Evolutionary conservation across 2,888 invertebrate species (phyloP).

Genomic region (Lithosia quadra): DNA sequence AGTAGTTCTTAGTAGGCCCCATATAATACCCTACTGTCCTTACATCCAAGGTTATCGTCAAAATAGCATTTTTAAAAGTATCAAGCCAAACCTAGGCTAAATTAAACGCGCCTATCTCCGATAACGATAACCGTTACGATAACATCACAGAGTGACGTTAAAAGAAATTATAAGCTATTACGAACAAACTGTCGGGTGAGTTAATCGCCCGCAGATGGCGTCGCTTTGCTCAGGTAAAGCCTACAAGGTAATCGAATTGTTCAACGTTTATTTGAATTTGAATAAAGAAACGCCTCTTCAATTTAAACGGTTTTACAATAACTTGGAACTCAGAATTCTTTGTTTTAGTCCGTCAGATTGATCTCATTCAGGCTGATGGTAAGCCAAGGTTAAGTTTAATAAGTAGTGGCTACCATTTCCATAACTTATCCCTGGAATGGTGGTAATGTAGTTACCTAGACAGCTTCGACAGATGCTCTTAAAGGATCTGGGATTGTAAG

Average conservation of each 20-base stretch:
- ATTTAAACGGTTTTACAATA: not conserved
- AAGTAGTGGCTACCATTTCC: no score
- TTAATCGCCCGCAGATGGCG: constrained; percentile 34
- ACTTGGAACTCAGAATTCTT: not conserved
- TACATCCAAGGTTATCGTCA: not conserved
- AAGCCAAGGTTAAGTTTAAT: no score
- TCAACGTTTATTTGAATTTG: constrained; percentile 9
- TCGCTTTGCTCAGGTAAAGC: constrained; percentile 16
- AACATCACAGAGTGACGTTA: constrained; percentile 35
- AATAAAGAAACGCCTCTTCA: not conserved
- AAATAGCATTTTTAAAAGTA: constrained; percentile 14
- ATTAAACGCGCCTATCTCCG: constrained; percentile 26
- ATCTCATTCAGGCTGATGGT: no score
- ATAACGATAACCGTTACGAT: constrained; percentile 43
- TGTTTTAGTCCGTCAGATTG: no score
- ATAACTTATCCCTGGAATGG: no score
- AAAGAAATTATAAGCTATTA: constrained; percentile 47
- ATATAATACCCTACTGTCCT: no score
- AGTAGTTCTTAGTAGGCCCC: not conserved
- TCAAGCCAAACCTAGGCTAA: constrained; percentile 23
- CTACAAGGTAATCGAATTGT: constrained; percentile 9
- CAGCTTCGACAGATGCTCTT: no score
- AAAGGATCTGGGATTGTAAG: no score
- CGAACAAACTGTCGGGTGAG: constrained; percentile 40
- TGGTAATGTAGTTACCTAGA: no score